Base-by-base conservation (phyloP, 2,797 vertebrate genomes). In the Dryobates pubescens region DNA sequence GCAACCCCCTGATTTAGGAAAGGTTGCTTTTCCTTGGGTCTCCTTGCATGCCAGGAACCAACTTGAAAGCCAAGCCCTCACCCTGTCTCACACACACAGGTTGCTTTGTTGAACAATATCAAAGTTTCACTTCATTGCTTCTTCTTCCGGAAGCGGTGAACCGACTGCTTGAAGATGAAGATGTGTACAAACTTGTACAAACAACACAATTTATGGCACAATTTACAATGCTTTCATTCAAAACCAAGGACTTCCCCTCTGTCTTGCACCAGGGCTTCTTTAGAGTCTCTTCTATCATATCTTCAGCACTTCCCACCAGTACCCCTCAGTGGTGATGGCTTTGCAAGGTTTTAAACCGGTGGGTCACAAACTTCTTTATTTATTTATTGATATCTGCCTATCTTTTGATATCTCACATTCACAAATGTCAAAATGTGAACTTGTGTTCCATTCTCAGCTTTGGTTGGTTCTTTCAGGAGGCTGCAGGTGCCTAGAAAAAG, bases 51-150 rank as follows among this genome's bases (percentile, higher is more conserved):
- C 68, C 80, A 95, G 69, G 61, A 79, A 47, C 17, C 26, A 32
- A 18, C 0, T 4, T 41, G 76, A 27, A 84, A 94, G 78, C 72
- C 82, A 92, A 85, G 67, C 63, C 68, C 79, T 57, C 51, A 30
- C 74, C 82, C 69, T 38, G 70, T 7, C 29, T 53, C 70, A 62
- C 67, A 68, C 47, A 82, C 61, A 93, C 8, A 85, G 74, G 58
- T 62, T 64, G 72, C 82, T 93, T 89, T 93, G 92, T 95, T 92
- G 82, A 94, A 79, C 38, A 76, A 69, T 78, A 56, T 64, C 38
- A 36, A 45, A 65, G 89, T 90, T 86, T 94, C 87, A 67, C 82
- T 84, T 73, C 92, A 76, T 45, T 89, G 76, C 84, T 87, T 78
- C 73, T 88, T 85, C 68, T 85, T 94, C 68, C 38, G 12, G 90